phyloP scores from a whole-genome alignment of 2,888 invertebrate species.

The Heliconius sara region DNA sequence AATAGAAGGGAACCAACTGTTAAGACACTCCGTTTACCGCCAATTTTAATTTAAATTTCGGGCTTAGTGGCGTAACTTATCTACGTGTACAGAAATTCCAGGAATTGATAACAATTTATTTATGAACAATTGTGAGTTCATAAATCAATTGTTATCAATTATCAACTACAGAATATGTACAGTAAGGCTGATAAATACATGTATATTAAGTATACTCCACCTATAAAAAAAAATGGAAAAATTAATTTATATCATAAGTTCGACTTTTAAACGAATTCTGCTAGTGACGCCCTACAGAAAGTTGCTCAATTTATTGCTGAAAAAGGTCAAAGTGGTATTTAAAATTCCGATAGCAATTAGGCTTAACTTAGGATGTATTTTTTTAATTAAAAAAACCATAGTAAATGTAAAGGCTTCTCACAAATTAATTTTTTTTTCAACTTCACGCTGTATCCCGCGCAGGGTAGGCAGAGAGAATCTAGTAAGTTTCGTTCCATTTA shows the following conservation, averaged over 20 bases:
- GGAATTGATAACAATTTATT: no score
- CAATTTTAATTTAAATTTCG: no score
- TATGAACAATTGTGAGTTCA: no score
- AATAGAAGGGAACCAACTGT: no score
- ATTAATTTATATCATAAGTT: background rate
- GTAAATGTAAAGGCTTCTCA: background rate
- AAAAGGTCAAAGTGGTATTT: conserved; percentile 32
- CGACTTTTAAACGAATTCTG: conserved; percentile 19
- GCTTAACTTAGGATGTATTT: conserved; percentile 9
- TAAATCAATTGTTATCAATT: no score
- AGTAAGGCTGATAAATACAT: background rate
- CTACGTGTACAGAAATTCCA: no score
- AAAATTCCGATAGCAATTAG: conserved; percentile 20
- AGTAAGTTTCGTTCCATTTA: no score
- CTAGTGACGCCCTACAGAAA: conserved; percentile 23
- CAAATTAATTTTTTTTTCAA: background rate
- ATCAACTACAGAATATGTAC: no score
- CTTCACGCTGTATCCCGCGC: no score
- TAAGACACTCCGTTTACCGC: no score
- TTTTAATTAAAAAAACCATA: background rate
- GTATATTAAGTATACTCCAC: background rate
- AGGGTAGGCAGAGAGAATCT: no score
- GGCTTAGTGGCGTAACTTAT: no score
- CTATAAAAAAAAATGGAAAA: background rate
- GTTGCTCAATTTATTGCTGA: conserved; percentile 25